phyloP scores from a whole-genome alignment of 2,113 vertebrate genomes.

The Rallus limicola region DNA sequence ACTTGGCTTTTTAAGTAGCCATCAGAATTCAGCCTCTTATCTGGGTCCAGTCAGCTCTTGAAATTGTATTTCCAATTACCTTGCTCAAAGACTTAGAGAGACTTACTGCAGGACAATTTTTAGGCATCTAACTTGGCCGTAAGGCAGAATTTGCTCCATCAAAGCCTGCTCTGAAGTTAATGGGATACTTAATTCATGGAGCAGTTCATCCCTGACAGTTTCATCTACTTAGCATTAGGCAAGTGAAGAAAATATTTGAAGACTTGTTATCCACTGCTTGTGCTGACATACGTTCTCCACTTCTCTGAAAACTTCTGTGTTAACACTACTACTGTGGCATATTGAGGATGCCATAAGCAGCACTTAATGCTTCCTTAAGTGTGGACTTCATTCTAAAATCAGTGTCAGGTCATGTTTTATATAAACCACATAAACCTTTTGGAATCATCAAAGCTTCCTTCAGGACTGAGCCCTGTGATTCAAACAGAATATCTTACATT shows the following conservation, averaged over 20 bases:
- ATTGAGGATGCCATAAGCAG: not conserved
- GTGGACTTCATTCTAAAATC: not conserved
- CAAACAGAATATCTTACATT: not conserved
- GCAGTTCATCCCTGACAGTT: not conserved
- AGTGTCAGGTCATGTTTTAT: not conserved
- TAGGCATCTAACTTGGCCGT: not conserved
- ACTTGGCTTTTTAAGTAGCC: not conserved
- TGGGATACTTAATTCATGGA: not conserved
- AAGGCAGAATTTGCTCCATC: not conserved
- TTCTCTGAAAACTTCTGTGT: not conserved
- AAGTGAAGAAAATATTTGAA: constrained; percentile 14
- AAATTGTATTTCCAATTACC: not conserved
- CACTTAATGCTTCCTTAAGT: not conserved
- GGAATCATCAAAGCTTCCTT: not conserved
- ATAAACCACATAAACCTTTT: not conserved
- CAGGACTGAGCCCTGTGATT: not conserved
- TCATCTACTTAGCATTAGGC: not conserved
- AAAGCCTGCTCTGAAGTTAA: not conserved
- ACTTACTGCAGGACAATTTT: not conserved
- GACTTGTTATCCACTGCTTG: not conserved
- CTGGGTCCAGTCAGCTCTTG: not conserved
- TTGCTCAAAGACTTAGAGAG: not conserved
- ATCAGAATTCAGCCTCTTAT: not conserved
- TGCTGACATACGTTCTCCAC: not conserved
- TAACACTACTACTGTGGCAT: not conserved